Percentiles rank a stretch among this genome's conserved stretches.
These are phyloP conservation scores for Tympanoctomys barrerae DNA, from an alignment of 2,797 vertebrate species.

Conservation along the genomic window DNA sequence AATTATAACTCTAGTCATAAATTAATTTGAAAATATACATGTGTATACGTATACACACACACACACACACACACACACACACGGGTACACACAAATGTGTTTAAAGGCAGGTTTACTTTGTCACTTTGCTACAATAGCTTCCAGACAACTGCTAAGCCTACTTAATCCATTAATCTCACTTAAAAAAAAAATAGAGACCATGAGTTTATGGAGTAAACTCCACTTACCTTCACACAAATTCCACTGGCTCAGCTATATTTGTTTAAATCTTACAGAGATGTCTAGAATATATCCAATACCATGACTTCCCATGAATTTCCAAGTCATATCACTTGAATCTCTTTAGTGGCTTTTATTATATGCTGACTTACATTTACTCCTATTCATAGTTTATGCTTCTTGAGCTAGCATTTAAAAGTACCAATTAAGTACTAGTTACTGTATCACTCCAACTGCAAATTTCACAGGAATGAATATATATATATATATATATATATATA, in stretches of 20 bases:
- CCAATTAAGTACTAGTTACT: background rate
- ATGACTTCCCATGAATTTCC: background rate
- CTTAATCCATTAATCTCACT: background rate
- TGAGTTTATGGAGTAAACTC: background rate
- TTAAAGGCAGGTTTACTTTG: background rate
- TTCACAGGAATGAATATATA: background rate
- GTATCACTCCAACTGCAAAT: background rate
- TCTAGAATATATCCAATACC: background rate
- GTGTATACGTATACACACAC: background rate
- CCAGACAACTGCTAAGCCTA: background rate
- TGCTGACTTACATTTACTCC: background rate
- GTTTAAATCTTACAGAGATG: background rate
- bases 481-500: too few species aligned
- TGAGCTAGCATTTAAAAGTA: background rate
- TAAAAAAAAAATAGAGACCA: background rate
- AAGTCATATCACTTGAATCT: background rate
- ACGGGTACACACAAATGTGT: background rate
- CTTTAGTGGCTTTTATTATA: background rate
- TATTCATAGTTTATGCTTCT: background rate
- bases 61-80: background rate
- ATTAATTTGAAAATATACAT: background rate
- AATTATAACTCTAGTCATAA: background rate
- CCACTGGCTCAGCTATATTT: background rate
- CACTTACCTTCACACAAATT: background rate
- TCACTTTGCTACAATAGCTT: background rate